These are phyloP conservation scores for Sceloporus tristichus DNA, from an alignment of 2,113 vertebrate genomes.

Conservation along the genomic window DNA sequence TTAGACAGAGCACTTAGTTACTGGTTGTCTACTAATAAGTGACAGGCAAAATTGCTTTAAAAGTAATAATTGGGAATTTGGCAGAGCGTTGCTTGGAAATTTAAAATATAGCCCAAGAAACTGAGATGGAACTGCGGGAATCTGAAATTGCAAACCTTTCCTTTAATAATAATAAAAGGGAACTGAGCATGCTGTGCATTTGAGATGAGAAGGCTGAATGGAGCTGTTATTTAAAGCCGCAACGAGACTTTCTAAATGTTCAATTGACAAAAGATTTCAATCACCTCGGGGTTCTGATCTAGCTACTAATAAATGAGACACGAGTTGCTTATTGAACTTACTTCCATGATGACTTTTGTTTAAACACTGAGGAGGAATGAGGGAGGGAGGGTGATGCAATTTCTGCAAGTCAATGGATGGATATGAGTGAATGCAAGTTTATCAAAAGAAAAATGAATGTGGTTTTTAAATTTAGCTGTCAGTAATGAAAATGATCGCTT, in stretches of 20 bases:
- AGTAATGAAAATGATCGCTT: conserved; percentile 10
- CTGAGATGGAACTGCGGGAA: background rate
- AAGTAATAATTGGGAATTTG: conserved; percentile 22
- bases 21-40: conserved; percentile 20
- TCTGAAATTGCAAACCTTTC: background rate
- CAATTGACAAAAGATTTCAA: background rate
- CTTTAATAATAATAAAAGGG: conserved; percentile 17
- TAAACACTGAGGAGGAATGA: background rate
- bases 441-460: background rate
- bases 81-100: conserved; percentile 2
- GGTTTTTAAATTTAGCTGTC: conserved; percentile 2
- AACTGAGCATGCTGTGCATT: background rate
- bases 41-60: conserved; percentile 32
- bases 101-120: conserved; percentile 6
- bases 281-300: conserved; percentile 5
- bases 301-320: background rate
- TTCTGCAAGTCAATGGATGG: background rate
- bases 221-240: conserved; percentile 24
- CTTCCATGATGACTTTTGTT: conserved; percentile 32
- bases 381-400: background rate
- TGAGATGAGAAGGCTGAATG: conserved; percentile 17
- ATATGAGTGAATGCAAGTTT: background rate
- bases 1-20: conserved; percentile 21
- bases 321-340: background rate
- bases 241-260: background rate